A percentile compares a stretch with the other conserved stretches of the same genome.
These are phyloP conservation scores for Dione vanillae DNA, from an alignment of 2,888 invertebrate species.

Conservation along the genomic window DNA sequence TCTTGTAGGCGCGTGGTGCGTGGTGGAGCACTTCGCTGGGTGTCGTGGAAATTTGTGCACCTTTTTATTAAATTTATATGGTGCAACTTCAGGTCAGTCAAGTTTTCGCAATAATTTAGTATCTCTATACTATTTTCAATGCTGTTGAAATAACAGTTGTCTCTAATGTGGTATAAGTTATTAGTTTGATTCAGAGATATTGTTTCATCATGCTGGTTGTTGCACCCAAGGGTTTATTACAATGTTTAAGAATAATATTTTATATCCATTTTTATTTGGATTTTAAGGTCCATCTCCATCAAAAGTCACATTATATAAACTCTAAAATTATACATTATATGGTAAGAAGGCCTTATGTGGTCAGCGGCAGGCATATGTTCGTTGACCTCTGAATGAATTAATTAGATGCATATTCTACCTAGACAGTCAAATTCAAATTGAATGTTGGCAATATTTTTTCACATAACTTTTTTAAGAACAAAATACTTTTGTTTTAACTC, in stretches of 20 bases:
- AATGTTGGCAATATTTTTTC: constrained; percentile 1
- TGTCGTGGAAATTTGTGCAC: constrained; percentile 51
- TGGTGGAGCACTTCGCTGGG: constrained; percentile 43
- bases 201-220: constrained; percentile 1
- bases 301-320: not conserved
- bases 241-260: not conserved
- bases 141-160: constrained; percentile 17
- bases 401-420: constrained; percentile 32
- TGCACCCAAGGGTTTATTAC: constrained; percentile 6
- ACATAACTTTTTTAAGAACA: not conserved
- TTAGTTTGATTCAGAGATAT: not conserved
- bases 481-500: not conserved
- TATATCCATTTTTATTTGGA: not conserved
- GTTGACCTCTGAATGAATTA: constrained; percentile 45
- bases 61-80: constrained; percentile 54
- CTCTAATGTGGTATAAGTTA: constrained; percentile 1
- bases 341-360: constrained; percentile 33
- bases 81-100: constrained; percentile 57
- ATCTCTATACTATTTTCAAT: constrained; percentile 30
- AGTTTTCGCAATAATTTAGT: constrained; percentile 55
- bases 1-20: constrained; percentile 59
- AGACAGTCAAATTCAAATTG: constrained; percentile 1
- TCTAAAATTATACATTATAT: constrained; percentile 14
- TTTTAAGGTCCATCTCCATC: not conserved
- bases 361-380: constrained; percentile 40